These are phyloP conservation scores for Lacerta bilineata DNA, from an alignment of 2,797 vertebrate genomes.

Conservation along the genomic window DNA sequence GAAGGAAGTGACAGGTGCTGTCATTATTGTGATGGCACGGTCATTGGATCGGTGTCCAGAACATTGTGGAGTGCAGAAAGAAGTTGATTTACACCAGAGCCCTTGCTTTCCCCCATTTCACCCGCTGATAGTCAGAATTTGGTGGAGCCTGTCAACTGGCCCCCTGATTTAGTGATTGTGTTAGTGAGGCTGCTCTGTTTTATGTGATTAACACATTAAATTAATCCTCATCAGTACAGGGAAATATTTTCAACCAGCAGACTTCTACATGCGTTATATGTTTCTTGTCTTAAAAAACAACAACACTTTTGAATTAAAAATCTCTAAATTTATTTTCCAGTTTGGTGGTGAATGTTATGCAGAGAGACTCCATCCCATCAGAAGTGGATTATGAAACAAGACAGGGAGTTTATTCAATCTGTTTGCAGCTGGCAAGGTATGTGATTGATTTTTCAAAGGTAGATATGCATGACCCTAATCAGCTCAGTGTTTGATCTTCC, in stretches of 20 bases:
- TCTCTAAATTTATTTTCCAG: slow-evolving; percentile 76
- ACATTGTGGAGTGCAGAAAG: too few species aligned
- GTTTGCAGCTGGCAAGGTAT: slow-evolving; percentile 96
- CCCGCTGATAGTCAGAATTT: too few species aligned
- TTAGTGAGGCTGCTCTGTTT: too few species aligned
- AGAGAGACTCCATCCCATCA: slow-evolving; percentile 98
- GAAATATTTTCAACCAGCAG: background rate
- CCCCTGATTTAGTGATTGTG: too few species aligned
- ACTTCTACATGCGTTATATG: background rate
- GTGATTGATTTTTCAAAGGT: slow-evolving; percentile 41
- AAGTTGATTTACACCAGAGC: too few species aligned
- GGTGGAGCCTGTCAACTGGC: too few species aligned
- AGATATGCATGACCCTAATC: slow-evolving; percentile 16
- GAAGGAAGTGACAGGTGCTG: too few species aligned
- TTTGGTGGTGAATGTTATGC: slow-evolving; percentile 99
- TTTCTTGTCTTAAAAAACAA: background rate
- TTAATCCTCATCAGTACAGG: background rate
- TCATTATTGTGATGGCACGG: too few species aligned
- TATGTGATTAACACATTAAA: too few species aligned
- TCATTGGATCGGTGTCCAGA: too few species aligned
- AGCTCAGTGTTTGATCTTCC: background rate
- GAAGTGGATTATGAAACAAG: slow-evolving; percentile 99
- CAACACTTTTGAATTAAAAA: slow-evolving; percentile 20
- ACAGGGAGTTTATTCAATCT: slow-evolving; percentile 98
- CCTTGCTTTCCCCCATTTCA: too few species aligned